These are phyloP conservation scores for Paramormyrops hopkinsi DNA, from an alignment of 2,797 vertebrate genomes.

Conservation along the genomic window DNA sequence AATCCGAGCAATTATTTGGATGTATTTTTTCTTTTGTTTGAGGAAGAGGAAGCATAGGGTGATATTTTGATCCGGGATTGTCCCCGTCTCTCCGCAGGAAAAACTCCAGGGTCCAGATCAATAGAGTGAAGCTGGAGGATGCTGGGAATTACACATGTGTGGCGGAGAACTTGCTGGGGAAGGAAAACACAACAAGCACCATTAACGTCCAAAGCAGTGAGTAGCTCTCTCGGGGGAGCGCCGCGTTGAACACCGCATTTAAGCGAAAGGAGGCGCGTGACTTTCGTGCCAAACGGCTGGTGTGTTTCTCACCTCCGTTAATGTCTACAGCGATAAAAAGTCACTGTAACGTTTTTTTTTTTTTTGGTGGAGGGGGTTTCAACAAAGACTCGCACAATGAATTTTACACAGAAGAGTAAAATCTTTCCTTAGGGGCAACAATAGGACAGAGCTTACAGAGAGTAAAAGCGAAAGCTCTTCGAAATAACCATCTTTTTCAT, in stretches of 20 bases:
- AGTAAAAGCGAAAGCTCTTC: neutral
- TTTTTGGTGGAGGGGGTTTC: neutral
- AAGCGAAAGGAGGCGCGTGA: neutral
- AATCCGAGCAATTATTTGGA: neutral
- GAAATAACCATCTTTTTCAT: neutral
- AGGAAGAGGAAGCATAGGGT: neutral
- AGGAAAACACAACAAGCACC: conserved; percentile 78
- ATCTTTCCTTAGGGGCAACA: neutral
- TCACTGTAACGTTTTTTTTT: neutral
- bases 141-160: conserved; percentile 95
- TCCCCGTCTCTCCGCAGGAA: conserved; percentile 62
- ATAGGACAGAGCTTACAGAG: neutral
- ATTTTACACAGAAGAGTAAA: neutral
- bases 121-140: conserved; percentile 82
- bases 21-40: neutral
- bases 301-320: neutral
- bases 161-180: conserved; percentile 84
- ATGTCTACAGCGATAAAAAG: neutral
- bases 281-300: neutral
- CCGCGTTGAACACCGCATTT: neutral
- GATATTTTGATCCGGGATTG: neutral
- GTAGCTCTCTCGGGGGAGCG: conserved; percentile 46
- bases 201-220: conserved; percentile 92
- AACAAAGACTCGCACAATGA: neutral
- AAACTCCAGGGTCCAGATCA: conserved; percentile 92